A percentile compares a stretch with the other conserved stretches of the same genome.
phyloP scores from a whole-genome alignment of 2,888 invertebrate species.

The Petrophora chlorosata region DNA sequence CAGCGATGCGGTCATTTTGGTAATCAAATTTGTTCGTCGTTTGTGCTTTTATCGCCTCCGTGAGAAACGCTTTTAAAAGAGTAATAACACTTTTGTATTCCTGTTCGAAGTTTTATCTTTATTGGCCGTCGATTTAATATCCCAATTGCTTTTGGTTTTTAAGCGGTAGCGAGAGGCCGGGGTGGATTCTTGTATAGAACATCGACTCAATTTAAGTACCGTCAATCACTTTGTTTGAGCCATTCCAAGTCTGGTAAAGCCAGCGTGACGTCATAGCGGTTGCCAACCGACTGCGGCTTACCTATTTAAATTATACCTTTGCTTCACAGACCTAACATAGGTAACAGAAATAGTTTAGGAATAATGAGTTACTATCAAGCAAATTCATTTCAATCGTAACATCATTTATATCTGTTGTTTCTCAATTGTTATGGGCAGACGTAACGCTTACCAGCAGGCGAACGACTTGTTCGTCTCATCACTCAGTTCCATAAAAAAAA shows the following conservation, averaged over 20 bases:
- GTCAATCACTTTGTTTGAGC: slow-evolving; percentile 5
- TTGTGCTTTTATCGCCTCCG: slow-evolving; percentile 6
- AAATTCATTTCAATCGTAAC: too few relatives aligned
- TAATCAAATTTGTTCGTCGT: slow-evolving; percentile 16
- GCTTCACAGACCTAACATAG: slow-evolving; percentile 3
- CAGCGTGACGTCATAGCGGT: slow-evolving; percentile 5
- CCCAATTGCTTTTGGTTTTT: slow-evolving; percentile 7
- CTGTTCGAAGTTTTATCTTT: slow-evolving; percentile 10
- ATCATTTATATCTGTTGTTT: too few relatives aligned
- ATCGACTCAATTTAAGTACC: slow-evolving; percentile 3
- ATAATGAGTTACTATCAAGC: too few relatives aligned
- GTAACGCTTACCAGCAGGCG: too few relatives aligned
- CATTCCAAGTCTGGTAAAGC: slow-evolving; percentile 1
- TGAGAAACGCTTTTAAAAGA: slow-evolving; percentile 14
- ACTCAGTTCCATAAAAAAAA: too few relatives aligned
- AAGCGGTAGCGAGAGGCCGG: too few relatives aligned
- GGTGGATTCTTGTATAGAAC: not conserved
- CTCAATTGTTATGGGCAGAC: too few relatives aligned
- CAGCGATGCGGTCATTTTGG: slow-evolving; percentile 14
- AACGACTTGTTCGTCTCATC: too few relatives aligned
- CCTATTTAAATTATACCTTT: slow-evolving; percentile 14
- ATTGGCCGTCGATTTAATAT: slow-evolving; percentile 10
- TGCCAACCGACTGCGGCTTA: slow-evolving; percentile 8
- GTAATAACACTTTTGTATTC: slow-evolving; percentile 18
- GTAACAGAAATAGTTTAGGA: not conserved